Percentiles rank a stretch among this genome's conserved stretches.
phyloP scores from a whole-genome alignment of 2,888 invertebrate genomes.

The Muscina levida region DNA sequence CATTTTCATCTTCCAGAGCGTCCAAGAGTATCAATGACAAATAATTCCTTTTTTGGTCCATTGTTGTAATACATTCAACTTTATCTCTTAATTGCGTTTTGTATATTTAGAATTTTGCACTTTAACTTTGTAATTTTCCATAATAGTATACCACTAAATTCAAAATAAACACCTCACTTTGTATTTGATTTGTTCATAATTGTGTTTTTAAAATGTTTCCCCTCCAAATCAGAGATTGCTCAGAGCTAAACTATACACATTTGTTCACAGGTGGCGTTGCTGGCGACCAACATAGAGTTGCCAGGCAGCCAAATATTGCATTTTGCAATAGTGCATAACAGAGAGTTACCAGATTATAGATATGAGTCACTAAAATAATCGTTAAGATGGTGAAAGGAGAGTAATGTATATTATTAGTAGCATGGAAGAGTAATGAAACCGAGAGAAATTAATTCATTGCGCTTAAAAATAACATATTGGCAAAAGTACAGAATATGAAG shows the following conservation, averaged over 20 bases:
- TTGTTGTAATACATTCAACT: constrained; percentile 36
- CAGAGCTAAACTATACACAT: neutral
- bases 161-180: neutral
- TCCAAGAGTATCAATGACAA: constrained; percentile 77
- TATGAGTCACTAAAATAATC: too few relatives aligned
- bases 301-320: too few relatives aligned
- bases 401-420: too few relatives aligned
- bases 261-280: too few relatives aligned
- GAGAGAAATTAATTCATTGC: too few relatives aligned
- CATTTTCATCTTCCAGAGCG: constrained; percentile 78
- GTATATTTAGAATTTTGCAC: neutral
- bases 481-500: too few relatives aligned
- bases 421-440: too few relatives aligned
- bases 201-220: neutral
- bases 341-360: too few relatives aligned
- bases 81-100: neutral
- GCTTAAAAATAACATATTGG: too few relatives aligned
- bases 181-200: neutral
- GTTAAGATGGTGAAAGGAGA: too few relatives aligned
- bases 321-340: too few relatives aligned
- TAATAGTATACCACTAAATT: neutral
- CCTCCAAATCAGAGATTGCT: neutral
- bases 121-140: neutral
- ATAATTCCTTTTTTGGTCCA: constrained; percentile 74
- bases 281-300: too few relatives aligned